phyloP scores from a whole-genome alignment of 2,888 invertebrate species.

The Trachelus troglodyta region DNA sequence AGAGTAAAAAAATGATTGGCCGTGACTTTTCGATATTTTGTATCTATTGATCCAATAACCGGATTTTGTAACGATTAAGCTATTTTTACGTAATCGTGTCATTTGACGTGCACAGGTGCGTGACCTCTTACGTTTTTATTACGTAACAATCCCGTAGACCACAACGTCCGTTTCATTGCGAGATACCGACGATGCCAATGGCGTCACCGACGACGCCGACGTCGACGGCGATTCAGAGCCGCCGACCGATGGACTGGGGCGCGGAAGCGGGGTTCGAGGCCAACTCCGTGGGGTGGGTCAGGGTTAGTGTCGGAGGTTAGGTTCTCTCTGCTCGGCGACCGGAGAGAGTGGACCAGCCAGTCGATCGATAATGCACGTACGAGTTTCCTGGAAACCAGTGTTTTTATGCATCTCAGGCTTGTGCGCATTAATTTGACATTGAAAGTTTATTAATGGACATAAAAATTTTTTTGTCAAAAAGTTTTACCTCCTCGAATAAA shows the following conservation, averaged over 20 bases:
- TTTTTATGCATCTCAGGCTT: background rate
- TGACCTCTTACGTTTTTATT: background rate
- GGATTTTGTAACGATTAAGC: background rate
- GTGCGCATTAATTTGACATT: background rate
- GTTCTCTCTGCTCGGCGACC: conserved; percentile 16
- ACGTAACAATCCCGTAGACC: background rate
- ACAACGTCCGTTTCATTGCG: background rate
- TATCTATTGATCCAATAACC: background rate
- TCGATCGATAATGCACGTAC: conserved; percentile 3
- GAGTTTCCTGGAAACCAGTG: background rate
- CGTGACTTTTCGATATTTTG: background rate
- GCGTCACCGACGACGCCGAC: background rate
- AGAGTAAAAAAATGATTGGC: background rate
- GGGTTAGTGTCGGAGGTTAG: conserved; percentile 51
- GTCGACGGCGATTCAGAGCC: background rate
- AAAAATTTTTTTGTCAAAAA: no score
- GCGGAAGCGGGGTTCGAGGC: conserved; percentile 18
- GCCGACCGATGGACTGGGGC: background rate
- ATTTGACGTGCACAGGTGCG: background rate
- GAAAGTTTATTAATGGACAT: background rate
- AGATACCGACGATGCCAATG: background rate
- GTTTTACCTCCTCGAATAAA: background rate
- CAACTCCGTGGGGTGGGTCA: conserved; percentile 43
- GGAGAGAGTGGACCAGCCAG: conserved; percentile 7
- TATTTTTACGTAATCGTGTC: background rate